Base-by-base conservation (phyloP, 2,888 invertebrate genomes). In the Drosophila pseudotalamancana region DNA sequence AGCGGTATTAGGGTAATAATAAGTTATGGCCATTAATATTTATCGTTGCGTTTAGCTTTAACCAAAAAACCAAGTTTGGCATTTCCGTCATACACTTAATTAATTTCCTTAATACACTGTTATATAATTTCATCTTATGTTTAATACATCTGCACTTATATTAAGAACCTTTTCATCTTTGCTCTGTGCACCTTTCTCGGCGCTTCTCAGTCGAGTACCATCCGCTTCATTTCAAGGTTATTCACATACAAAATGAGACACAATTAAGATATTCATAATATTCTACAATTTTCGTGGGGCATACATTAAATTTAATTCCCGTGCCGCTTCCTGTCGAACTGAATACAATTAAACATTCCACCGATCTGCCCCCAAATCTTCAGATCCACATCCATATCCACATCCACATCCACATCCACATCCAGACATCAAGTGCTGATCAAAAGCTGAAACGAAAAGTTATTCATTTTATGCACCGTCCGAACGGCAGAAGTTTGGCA, bases 381-480 rank as follows among this genome's bases (percentile, higher is more conserved):
- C 4, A 37, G 32, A n/a, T n/a, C n/a, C n/a, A 12, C 32, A 32
- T 14, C 14, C 35, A 11, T 6, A 5, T 8, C 3, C 16, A 9
- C 23, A 12, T 35, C 25, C n/a, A n/a, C n/a, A n/a, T 16, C 27
- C 55, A 3, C 40, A 34, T n/a, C 16, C 42, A 27, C 8, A 18
- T 6, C 31, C 50, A 35, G 37, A 43, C 39, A 67, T 66, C 59
- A 67, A 72, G 51, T 66, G 53, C 66, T 54, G 65, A 79, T 86
- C 87, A 73, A 65, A 65, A 62, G 72, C 55, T 32, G 37, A 56
- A 23, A 54, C 31, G 49, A 42, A 54, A 64, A 66, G 21, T 72
- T 86, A 84, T 81, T 86, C 87, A 86, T 66, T 64, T 64, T 80
- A 83, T 77, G 46, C 79, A 72, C 14, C 54, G 16, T 12, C 14